A percentile compares a stretch with the other conserved stretches of the same genome.
Conservation (phyloP, 1,140 invertebrate genomes). For the Episyrphus balteatus region DNA sequence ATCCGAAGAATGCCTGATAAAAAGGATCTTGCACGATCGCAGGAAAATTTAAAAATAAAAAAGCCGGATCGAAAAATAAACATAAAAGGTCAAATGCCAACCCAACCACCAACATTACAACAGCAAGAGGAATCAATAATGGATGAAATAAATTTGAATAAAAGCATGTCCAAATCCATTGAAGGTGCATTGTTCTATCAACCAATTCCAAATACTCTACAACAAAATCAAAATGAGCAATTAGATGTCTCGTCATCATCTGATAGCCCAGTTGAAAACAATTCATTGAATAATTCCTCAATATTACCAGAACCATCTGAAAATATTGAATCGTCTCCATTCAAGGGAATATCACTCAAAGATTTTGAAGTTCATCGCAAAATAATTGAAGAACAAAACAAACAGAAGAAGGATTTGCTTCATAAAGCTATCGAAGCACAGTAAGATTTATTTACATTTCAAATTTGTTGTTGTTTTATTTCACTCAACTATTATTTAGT, state of each 20-base stretch:
- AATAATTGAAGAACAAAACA: constrained; percentile 66
- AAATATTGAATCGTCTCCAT: constrained; percentile 28
- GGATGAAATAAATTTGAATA: constrained; percentile 15
- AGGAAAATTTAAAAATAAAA: neutral
- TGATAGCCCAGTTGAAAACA: neutral
- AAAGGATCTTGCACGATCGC: neutral
- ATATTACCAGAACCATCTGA: constrained; percentile 2
- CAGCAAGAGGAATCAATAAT: constrained; percentile 14
- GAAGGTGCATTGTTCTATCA: constrained; percentile 25
- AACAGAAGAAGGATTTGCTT: constrained; percentile 57
- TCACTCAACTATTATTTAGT: constrained; percentile 36
- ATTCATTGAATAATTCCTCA: constrained; percentile 2
- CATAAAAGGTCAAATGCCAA: constrained; percentile 5
- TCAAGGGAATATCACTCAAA: constrained; percentile 39
- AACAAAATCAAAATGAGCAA: constrained; percentile 1
- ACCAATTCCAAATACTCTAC: constrained; percentile 8
- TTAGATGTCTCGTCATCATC: neutral
- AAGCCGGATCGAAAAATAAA: too few species aligned
- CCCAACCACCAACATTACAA: constrained; percentile 4
- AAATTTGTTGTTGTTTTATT: neutral
- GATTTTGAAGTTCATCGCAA: constrained; percentile 59
- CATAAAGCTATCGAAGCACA: constrained; percentile 59
- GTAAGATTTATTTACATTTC: constrained; percentile 28
- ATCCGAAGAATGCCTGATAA: constrained; percentile 32
- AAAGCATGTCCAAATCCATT: constrained; percentile 23